Evolutionary conservation across 2,113 vertebrate species (phyloP), one percentile per base, ranked within the genome.

Genomic region (Sinocyclocheilus maitianheensis): DNA sequence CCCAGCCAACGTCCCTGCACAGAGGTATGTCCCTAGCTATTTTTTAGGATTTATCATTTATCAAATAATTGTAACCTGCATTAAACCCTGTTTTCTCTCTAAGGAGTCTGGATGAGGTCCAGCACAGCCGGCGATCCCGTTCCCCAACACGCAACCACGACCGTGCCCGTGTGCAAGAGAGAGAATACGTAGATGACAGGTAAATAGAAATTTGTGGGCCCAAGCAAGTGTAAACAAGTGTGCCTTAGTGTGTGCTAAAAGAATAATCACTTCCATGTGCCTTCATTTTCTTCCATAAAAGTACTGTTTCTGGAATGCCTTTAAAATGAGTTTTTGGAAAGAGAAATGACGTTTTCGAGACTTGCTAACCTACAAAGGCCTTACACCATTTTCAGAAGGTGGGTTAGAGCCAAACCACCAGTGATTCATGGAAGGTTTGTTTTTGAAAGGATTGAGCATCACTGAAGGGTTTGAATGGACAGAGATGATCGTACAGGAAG

Each of bases 21-120:
- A 99, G 95, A 98, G 97, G 98, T 99, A 94, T 5, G 2, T 14
- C n/a, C 75, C 43, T 26, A 91, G 95, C 14, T 24, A n/a, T 43
- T 62, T 16, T 16, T 10, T 2, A 55, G 10, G 2, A 71, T 22
- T 58, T 20, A 53, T 55, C 8, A 20, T 34, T 9, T 34, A 11
- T 2, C n/a, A 69, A 20, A 84, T 30, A 46, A 37, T 30, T 22
- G 5, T 7, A 65, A 14, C 62, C 63, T 62, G 12, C 24, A 40
- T 34, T n/a, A 22, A 78, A 53, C 22, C n/a, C 58, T n/a, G 22
- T 77, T 63, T 40, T 83, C 16, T 88, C 40, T 84, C 40, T 93
- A 90, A 98, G 97, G 96, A 99, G 98, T 95, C 95, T 99, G 95
- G 97, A 99, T 94, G 97, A 99, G 95, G 97, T 97, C 93, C 96